Percentiles rank a stretch among this genome's conserved stretches.
Evolutionary conservation across 2,888 invertebrate genomes (phyloP).

Genomic region (Theodoxus fluviatilis): DNA sequence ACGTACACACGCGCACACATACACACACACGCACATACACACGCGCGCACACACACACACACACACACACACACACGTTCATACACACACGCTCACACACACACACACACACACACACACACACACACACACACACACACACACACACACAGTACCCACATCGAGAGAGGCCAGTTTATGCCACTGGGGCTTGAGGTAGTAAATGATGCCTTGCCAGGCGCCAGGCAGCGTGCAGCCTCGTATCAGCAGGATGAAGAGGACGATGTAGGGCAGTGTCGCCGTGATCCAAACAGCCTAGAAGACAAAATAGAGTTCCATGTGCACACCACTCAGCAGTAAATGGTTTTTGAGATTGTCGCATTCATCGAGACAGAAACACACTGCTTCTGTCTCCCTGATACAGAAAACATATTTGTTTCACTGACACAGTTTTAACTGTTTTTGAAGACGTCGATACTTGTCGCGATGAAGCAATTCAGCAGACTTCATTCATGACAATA

Average conservation of each 20-base stretch:
- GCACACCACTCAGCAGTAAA: too few species aligned
- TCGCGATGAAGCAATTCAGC: too few species aligned
- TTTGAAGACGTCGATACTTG: too few species aligned
- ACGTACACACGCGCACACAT: too few species aligned
- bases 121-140: slow-evolving; percentile 20
- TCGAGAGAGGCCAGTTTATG: slow-evolving; percentile 79
- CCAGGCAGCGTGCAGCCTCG: slow-evolving; percentile 87
- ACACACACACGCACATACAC: too few species aligned
- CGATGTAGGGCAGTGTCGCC: slow-evolving; percentile 89
- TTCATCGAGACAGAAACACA: too few species aligned
- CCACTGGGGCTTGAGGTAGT: slow-evolving; percentile 86
- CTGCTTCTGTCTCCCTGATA: too few species aligned
- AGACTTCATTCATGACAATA: too few species aligned
- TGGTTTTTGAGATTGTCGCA: too few species aligned
- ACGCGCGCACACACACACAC: slow-evolving; percentile 9
- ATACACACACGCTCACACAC: slow-evolving; percentile 15
- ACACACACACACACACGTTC: slow-evolving; percentile 16
- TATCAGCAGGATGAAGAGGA: slow-evolving; percentile 82
- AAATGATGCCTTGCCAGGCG: slow-evolving; percentile 83
- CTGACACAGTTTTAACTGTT: too few species aligned
- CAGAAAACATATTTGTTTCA: too few species aligned
- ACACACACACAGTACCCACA: slow-evolving; percentile 66
- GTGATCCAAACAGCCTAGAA: slow-evolving; percentile 91
- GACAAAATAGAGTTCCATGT: too few species aligned
- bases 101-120: slow-evolving; percentile 9